These are phyloP conservation scores for Acanthaster planci DNA, from an alignment of 35 echinoderm and acorn worm genomes.

Conservation along the genomic window DNA sequence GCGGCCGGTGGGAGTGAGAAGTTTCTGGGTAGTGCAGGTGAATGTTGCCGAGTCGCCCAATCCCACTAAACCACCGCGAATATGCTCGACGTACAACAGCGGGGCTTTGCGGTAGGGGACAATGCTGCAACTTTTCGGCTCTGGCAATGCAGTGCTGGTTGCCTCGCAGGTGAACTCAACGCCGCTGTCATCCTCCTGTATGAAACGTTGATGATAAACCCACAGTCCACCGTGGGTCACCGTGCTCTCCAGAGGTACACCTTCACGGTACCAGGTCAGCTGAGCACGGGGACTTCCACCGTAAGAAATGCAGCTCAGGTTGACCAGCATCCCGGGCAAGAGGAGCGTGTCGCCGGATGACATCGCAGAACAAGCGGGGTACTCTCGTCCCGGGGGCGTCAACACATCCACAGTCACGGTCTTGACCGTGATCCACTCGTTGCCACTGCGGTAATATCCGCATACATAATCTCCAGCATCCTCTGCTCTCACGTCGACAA, in stretches of 20 bases:
- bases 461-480: slow-evolving; percentile 34
- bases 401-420: background rate
- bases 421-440: slow-evolving; percentile 12
- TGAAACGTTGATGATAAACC: background rate
- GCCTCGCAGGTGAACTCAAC: slow-evolving; percentile 30
- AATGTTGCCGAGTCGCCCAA: slow-evolving; percentile 15
- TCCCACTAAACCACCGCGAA: background rate
- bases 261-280: slow-evolving; percentile 16
- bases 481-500: slow-evolving; percentile 33
- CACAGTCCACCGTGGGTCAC: background rate
- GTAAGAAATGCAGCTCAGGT: slow-evolving; percentile 38
- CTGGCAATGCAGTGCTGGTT: slow-evolving; percentile 16
- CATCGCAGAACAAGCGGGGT: slow-evolving; percentile 4
- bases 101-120: slow-evolving; percentile 9
- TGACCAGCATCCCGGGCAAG: slow-evolving; percentile 5
- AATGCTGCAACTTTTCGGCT: slow-evolving; percentile 8
- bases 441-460: background rate
- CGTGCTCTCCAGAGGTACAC: background rate
- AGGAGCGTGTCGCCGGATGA: background rate
- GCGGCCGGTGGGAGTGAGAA: background rate
- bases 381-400: slow-evolving; percentile 20
- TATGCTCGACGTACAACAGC: background rate
- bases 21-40: background rate
- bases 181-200: slow-evolving; percentile 19
- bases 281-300: slow-evolving; percentile 23